Evolutionary conservation across 2,888 invertebrate genomes (phyloP), one percentile per base, ranked within the genome.

Genomic region (Fragum fragum): DNA sequence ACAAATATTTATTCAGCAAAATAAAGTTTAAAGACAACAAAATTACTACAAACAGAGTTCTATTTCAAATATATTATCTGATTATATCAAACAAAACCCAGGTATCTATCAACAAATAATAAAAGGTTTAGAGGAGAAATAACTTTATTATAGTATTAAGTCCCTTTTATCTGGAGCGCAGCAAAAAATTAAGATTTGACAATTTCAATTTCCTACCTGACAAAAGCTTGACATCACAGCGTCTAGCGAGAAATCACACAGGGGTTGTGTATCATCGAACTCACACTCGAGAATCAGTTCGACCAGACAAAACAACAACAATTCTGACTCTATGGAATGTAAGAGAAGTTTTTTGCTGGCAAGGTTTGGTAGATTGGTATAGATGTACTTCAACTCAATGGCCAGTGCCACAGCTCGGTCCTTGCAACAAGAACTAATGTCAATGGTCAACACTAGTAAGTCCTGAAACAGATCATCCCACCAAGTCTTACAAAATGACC

Each of bases 351-450:
- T 47, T 52, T 89, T 90, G n/a, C 80, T 83, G 6, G 61, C 61
- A 1, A 89, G 23, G 52, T 74, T 81, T 5, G 90, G 85, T 59
- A 89, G 61, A 69, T 88, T 88, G 11, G 74, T 84, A 73, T 89
- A 91, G 0, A 86, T 85, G 61, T 74, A 77, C 5, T 83, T 66
- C 68, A 91, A 63, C 39, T 88, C 89, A 2, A 28, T 18, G 1
- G 89, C 87, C 1, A 90, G 61, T 11, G 71, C 47, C 28, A 78
- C 85, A 5, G 90, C 89, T 69, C 87, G 85, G 68, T 90, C 90
- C 1, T 77, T 72, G 47, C 85, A 84, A 57, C 86, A 86, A 32
- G 83, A 76, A 68, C 88, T 90, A 3, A 90, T 83, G 28, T 87
- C 75, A 11, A 91, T 77, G 23, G 79, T 76, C 0, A 91, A 53